Evolutionary conservation across 2,888 invertebrate genomes (phyloP).

Genomic region (Auanema freiburgensis): DNA sequence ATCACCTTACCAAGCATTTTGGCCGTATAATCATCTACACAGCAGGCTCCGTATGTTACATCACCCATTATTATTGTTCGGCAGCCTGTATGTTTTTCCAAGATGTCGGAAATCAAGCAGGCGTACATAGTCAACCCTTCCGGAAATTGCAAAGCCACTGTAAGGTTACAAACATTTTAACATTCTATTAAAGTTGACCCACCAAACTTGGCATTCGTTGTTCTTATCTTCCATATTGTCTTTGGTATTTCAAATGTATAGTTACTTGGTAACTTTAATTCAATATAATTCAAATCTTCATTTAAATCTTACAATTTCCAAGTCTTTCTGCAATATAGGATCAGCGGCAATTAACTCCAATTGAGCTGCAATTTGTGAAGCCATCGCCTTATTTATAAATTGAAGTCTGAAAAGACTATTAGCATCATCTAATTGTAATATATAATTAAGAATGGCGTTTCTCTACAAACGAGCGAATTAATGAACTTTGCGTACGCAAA

Average conservation of each 20-base stretch:
- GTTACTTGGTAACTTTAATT: constrained; percentile 78
- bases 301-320: constrained; percentile 50
- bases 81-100: constrained; percentile 71
- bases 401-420: no score
- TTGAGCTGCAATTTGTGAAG: constrained; percentile 35
- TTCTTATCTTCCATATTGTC: constrained; percentile 91
- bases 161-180: constrained; percentile 31
- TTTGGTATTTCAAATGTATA: constrained; percentile 98
- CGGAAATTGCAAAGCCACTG: constrained; percentile 92
- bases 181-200: neutral
- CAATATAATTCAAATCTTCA: neutral
- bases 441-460: no score
- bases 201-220: constrained; percentile 77
- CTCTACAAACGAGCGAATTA: no score
- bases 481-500: no score
- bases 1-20: constrained; percentile 75
- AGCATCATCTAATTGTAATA: no score
- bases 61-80: constrained; percentile 97
- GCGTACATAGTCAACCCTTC: constrained; percentile 90
- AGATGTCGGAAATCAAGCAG: constrained; percentile 87
- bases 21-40: constrained; percentile 94
- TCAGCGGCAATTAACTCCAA: constrained; percentile 48
- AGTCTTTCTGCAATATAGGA: constrained; percentile 43
- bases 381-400: constrained; percentile 11
- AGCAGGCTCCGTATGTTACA: constrained; percentile 98